Evolutionary conservation across 1,140 invertebrate species (phyloP).

Genomic region (Platyura marginata): DNA sequence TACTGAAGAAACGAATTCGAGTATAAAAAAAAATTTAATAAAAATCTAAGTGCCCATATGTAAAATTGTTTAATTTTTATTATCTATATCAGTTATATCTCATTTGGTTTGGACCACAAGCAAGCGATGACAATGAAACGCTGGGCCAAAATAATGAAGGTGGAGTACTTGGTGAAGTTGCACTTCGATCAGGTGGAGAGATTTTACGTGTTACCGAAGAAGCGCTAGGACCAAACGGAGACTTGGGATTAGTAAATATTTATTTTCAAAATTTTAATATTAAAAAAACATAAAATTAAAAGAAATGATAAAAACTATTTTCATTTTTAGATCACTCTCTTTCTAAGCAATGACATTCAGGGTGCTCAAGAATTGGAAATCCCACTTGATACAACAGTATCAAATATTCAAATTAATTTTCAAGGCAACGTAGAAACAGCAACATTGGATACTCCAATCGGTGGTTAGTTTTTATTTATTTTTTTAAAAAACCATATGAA

Average conservation of each 20-base stretch:
- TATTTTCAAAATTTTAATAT: neutral
- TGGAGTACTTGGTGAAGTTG: conserved; percentile 18
- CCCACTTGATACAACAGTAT: conserved; percentile 19
- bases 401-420: conserved; percentile 20
- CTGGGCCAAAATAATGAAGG: conserved; percentile 13
- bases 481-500: too few species aligned
- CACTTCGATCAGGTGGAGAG: conserved; percentile 21
- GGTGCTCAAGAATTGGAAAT: conserved; percentile 19
- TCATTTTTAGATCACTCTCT: neutral
- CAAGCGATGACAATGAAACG: conserved; percentile 18
- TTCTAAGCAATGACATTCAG: conserved; percentile 3
- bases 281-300: neutral
- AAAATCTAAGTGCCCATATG: neutral
- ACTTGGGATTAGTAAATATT: neutral
- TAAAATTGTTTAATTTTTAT: neutral
- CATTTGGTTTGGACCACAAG: conserved; percentile 17
- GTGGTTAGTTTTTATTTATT: too few species aligned
- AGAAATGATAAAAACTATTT: neutral
- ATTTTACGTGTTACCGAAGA: conserved; percentile 14
- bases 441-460: conserved; percentile 20
- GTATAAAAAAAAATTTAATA: conserved; percentile 22
- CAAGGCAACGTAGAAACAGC: conserved; percentile 19
- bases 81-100: conserved; percentile 13
- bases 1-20: conserved; percentile 32
- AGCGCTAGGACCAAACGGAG: neutral